Evolutionary conservation across 1,140 invertebrate genomes (phyloP).

Genomic region (Radopholus similis): DNA sequence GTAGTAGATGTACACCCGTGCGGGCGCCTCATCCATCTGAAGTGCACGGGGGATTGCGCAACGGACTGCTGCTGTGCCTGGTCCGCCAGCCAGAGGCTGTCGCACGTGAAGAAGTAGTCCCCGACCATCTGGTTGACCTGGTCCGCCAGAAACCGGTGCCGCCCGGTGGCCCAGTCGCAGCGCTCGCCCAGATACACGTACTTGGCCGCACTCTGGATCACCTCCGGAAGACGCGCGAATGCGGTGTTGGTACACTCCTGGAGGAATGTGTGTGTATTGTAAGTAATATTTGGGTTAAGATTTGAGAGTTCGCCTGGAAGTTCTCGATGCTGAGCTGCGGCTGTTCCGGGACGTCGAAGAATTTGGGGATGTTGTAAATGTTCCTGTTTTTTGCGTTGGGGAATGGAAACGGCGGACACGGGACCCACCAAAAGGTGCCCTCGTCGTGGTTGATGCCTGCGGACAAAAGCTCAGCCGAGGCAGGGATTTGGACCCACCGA

Average conservation of each 20-base stretch:
- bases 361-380: conserved; percentile 57
- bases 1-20: conserved; percentile 56
- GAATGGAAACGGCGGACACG: background rate
- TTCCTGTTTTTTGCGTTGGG: conserved; percentile 42
- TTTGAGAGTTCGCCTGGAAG: too few relatives aligned
- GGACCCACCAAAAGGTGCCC: conserved; percentile 29
- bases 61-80: conserved; percentile 4
- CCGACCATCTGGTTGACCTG: conserved; percentile 59
- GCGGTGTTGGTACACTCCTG: conserved; percentile 52
- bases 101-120: conserved; percentile 59
- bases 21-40: conserved; percentile 39
- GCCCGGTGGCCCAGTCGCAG: conserved; percentile 40
- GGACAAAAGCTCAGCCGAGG: background rate
- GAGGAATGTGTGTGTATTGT: too few relatives aligned
- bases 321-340: conserved; percentile 43
- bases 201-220: conserved; percentile 51
- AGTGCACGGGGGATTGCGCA: background rate
- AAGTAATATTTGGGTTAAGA: too few relatives aligned
- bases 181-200: conserved; percentile 50
- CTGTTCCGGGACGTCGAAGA: conserved; percentile 52
- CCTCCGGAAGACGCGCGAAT: conserved; percentile 42
- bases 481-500: conserved; percentile 25
- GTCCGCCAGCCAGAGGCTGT: conserved; percentile 58
- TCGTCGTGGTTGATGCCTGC: conserved; percentile 55
- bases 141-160: conserved; percentile 48